Evolutionary conservation across 2,797 vertebrate species (phyloP), one percentile per base, ranked within the genome.

Genomic region (Leptodactylus fallax): DNA sequence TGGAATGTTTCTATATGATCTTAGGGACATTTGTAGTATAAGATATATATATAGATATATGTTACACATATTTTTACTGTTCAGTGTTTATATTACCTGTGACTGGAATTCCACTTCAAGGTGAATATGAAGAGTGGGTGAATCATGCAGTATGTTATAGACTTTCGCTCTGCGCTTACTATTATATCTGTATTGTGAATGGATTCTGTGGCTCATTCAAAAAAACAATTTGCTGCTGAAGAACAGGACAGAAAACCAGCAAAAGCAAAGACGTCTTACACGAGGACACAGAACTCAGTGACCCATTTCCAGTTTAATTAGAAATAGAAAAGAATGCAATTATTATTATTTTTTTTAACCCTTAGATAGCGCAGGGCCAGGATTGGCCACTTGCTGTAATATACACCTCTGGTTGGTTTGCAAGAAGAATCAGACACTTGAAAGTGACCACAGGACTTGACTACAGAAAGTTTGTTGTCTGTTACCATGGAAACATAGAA

Each of bases 41-140:
- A 14, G 11, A 36, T 17, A 3, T 13, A 12, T 36, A 6, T 45
- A 17, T 36, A n/a, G n/a, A n/a, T n/a, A n/a, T 14, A 6, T 45
- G 11, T 36, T 36, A 17, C 3, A 10, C 11, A 27, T 25, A 14
- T 69, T 69, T 27, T 72, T 36, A 36, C 4, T 4, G 4, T 36
- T 36, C 36, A 5, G 16, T 45, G 27, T 19, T 19, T 4, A 9
- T 49, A 47, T 74, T 19, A 49, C 36, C 45, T 21, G 71, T 74
- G 45, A 47, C 17, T 74, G 71, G 71, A 74, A 49, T 74, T 74
- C 45, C 71, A 49, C 71, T 74, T 74, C 16, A 49, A 49, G 45
- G 36, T 21, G 16, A 74, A 0, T 74, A 19, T 74, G 45, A 49
- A 5, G 17, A 47, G 71, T 17, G 71, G 67, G 16, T 49, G 71